A percentile compares a stretch with the other conserved stretches of the same genome.
Evolutionary conservation across 2,113 vertebrate genomes (phyloP).

Genomic region (Chionomys nivalis): DNA sequence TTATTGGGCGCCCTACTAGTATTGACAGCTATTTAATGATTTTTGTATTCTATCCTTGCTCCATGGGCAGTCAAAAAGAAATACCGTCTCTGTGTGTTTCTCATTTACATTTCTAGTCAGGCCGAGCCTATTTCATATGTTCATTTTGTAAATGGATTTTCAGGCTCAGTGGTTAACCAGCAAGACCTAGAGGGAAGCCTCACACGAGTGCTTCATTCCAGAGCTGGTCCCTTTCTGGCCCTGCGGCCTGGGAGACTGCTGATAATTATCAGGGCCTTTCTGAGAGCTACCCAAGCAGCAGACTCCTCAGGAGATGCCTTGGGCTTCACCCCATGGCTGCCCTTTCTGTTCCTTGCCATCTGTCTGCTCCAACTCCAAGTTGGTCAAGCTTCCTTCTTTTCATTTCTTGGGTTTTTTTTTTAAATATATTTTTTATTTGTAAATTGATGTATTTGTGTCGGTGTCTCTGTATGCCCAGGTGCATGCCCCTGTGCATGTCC

Average conservation of each 20-base stretch:
- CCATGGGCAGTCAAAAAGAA: background rate
- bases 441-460: background rate
- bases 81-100: background rate
- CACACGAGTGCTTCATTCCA: background rate
- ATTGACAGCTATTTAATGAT: background rate
- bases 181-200: background rate
- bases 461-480: background rate
- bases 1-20: background rate
- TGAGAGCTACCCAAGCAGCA: background rate
- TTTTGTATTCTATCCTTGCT: background rate
- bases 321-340: background rate
- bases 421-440: background rate
- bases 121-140: background rate
- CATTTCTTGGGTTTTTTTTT: background rate
- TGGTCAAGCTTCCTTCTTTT: background rate
- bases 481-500: background rate
- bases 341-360: background rate
- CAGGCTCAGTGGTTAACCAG: background rate
- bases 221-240: background rate
- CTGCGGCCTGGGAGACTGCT: background rate
- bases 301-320: background rate
- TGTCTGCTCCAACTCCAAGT: background rate
- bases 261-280: background rate
- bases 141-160: background rate
- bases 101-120: conserved; percentile 13